phyloP scores from a whole-genome alignment of 2,113 vertebrate genomes.

The Chrysochloris asiatica region DNA sequence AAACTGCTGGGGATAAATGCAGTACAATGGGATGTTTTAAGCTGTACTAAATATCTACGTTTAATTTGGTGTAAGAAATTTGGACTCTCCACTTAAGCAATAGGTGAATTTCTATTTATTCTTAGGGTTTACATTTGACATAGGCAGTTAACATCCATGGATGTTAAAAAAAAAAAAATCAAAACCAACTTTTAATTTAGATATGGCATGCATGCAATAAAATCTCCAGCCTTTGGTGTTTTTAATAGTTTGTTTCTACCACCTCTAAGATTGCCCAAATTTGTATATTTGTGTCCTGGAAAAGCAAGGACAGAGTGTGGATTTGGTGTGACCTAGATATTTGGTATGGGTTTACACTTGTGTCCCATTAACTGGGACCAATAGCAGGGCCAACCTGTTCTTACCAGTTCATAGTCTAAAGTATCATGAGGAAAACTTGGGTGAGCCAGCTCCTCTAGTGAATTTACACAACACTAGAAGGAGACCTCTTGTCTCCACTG shows the following conservation, averaged over 20 bases:
- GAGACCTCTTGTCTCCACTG: background rate
- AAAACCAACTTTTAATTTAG: background rate
- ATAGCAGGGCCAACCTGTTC: background rate
- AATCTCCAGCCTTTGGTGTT: background rate
- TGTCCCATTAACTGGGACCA: background rate
- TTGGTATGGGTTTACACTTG: background rate
- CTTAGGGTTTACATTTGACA: background rate
- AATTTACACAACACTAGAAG: constrained; percentile 13
- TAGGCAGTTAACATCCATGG: background rate
- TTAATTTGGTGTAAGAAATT: background rate
- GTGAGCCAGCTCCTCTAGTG: background rate
- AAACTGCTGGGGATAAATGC: background rate
- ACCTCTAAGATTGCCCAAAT: background rate
- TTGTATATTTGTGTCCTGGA: background rate
- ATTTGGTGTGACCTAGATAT: background rate
- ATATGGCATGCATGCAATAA: background rate
- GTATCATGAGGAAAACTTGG: background rate
- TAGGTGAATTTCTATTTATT: background rate
- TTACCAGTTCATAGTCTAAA: constrained; percentile 27
- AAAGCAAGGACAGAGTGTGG: background rate
- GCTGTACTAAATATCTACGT: background rate
- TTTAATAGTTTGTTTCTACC: background rate
- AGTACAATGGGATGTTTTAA: background rate
- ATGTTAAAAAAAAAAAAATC: background rate
- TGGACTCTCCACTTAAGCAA: background rate